Conservation (phyloP, 2,113 vertebrate genomes). For the Notarius quadriscutis region DNA sequence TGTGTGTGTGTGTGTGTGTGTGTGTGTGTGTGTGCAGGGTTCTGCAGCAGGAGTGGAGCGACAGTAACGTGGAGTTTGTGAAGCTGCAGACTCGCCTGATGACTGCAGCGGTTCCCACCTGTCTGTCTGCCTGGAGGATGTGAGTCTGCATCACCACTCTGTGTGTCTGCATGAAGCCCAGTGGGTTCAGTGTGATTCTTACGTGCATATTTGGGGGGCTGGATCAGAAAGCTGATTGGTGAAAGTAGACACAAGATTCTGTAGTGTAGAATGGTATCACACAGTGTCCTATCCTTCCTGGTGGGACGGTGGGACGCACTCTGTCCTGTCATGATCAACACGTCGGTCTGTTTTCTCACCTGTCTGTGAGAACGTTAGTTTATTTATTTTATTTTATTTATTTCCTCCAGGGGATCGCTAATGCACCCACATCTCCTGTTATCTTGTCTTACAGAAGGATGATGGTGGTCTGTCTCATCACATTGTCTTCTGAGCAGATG, state of each 20-base stretch:
- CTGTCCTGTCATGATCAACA: no score
- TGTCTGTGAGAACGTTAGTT: no score
- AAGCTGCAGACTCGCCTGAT: slow-evolving; percentile 92
- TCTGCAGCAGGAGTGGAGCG: slow-evolving; percentile 85
- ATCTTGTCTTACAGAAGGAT: neutral
- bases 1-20: slow-evolving; percentile 12
- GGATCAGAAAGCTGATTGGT: neutral
- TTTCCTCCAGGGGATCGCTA: no score
- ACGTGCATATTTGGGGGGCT: neutral
- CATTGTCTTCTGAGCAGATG: no score
- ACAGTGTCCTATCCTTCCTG: neutral
- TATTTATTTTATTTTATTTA: no score
- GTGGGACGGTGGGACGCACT: no score
- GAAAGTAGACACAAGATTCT: no score
- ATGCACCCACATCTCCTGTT: no score
- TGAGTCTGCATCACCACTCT: slow-evolving; percentile 69
- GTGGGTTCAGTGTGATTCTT: neutral
- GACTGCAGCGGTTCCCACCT: slow-evolving; percentile 84
- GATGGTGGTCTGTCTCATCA: no score
- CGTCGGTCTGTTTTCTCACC: no score
- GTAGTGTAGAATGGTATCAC: neutral
- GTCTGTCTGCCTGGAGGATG: slow-evolving; percentile 96
- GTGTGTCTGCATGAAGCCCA: neutral
- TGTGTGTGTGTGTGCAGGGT: slow-evolving; percentile 75
- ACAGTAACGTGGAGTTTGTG: slow-evolving; percentile 88